These are phyloP conservation scores for Larimichthys polyactis DNA, from an alignment of 2,113 vertebrate species.

Conservation along the genomic window DNA sequence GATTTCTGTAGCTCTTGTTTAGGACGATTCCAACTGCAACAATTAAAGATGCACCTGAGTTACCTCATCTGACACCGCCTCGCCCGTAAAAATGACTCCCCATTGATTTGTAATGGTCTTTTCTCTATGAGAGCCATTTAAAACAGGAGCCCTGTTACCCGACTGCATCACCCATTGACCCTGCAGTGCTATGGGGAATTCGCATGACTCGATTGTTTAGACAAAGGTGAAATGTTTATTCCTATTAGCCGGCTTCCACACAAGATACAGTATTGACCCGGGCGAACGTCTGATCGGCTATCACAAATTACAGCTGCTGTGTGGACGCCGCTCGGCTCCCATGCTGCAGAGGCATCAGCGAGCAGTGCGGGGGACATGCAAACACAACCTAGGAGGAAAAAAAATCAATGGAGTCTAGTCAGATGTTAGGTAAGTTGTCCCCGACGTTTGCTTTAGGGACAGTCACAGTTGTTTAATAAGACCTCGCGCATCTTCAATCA, in stretches of 20 bases:
- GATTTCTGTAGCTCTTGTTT: constrained; percentile 50
- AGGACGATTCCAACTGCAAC: constrained; percentile 35
- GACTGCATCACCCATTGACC: constrained; percentile 75
- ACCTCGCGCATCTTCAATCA: constrained; percentile 82
- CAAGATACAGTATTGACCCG: constrained; percentile 79
- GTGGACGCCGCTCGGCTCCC: constrained; percentile 45
- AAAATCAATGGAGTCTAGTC: constrained; percentile 83
- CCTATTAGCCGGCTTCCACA: constrained; percentile 79
- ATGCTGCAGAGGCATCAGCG: constrained; percentile 39
- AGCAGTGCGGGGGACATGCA: constrained; percentile 71
- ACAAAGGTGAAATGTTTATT: constrained; percentile 85
- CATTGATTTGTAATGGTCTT: constrained; percentile 66
- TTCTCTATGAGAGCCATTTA: constrained; percentile 65
- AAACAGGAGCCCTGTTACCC: constrained; percentile 52
- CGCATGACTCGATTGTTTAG: constrained; percentile 78
- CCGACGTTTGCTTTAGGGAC: constrained; percentile 78
- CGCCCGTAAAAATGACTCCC: constrained; percentile 53
- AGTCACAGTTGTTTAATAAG: constrained; percentile 84
- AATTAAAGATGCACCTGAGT: constrained; percentile 79
- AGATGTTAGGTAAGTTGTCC: constrained; percentile 81
- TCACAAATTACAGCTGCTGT: constrained; percentile 79
- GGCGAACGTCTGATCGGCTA: constrained; percentile 70
- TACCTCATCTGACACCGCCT: constrained; percentile 40
- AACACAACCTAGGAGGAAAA: constrained; percentile 66
- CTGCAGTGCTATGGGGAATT: constrained; percentile 70